Evolutionary conservation across 2,797 vertebrate species (phyloP).

Genomic region (Clarias platycephalus): DNA sequence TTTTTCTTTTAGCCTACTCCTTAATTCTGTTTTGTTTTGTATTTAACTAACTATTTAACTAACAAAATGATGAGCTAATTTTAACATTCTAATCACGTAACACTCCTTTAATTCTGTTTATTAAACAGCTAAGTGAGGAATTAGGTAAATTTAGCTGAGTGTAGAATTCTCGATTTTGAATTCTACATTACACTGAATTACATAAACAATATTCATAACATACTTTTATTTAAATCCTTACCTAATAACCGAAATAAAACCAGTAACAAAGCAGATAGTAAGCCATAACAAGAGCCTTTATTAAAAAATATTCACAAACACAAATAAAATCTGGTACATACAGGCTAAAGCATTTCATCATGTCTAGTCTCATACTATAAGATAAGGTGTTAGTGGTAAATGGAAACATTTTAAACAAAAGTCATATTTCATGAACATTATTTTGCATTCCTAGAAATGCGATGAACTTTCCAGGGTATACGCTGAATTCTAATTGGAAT

Average conservation of each 20-base stretch:
- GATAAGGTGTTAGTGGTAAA: neutral
- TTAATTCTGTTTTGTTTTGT: neutral
- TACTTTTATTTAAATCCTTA: neutral
- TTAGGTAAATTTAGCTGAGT: neutral
- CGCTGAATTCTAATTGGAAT: no score
- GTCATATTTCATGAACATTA: neutral
- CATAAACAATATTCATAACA: neutral
- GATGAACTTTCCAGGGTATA: neutral
- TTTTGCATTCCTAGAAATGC: neutral
- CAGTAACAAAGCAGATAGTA: conserved; percentile 20
- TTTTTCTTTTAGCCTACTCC: neutral
- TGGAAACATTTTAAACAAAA: neutral
- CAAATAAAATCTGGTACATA: conserved; percentile 24
- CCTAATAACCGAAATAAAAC: conserved; percentile 15
- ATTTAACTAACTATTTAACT: neutral
- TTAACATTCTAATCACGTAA: neutral
- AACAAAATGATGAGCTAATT: neutral
- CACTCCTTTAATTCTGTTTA: neutral
- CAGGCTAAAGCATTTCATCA: neutral
- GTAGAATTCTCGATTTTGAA: neutral
- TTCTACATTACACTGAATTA: neutral
- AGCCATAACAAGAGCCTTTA: conserved; percentile 40
- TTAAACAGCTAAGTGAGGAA: neutral
- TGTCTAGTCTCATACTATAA: neutral
- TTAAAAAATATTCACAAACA: conserved; percentile 13